Base-by-base conservation (phyloP, 2,888 invertebrate species). In the Trichogramma evanescens region DNA sequence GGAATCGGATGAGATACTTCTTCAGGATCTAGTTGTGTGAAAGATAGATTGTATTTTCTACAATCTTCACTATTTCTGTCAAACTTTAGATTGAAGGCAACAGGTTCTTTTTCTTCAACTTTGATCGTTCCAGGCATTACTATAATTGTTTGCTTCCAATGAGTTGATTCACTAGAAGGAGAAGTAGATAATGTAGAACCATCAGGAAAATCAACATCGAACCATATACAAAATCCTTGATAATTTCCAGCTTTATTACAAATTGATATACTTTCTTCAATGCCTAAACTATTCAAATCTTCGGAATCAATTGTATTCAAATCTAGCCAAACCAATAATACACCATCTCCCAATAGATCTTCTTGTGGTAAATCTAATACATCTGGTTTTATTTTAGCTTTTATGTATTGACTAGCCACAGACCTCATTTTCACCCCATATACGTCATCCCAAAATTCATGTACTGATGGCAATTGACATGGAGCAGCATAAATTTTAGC, bases 141-240 rank as follows among this genome's bases (percentile, higher is more conserved):
- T 65, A 95, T 86, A 0, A 83, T 80, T 1, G 87, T 87, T 76
- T 89, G 89, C 72, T 88, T 86, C 89, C 89, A 89, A 72, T 89
- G 89, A 2, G 89, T 89, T 51, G 78, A 69, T 54, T 80, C 77
- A 56, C 79, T 76, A 39, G 70, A 74, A 1, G 88, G 87, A 56
- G 83, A 79, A 2, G 88, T 88, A 5, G 84, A 84, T 46, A 86
- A 73, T 44, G 75, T 69, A 49, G 76, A 71, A 40, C 75, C 66
- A 64, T 80, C 77, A 4, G 89, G 89, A 75, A 93, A 93, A 53
- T 80, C 79, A 66, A 89, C 89, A 8, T 86, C 85, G 75, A 93
- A 93, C 92, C 93, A 93, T 53, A 92, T 77, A 72, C 89, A 89
- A 55, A 92, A 76, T 0, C 89, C 89, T 79, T 89, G 86, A 73